Base-by-base conservation (phyloP, 1,140 invertebrate genomes). In the Eubasilissa regina region DNA sequence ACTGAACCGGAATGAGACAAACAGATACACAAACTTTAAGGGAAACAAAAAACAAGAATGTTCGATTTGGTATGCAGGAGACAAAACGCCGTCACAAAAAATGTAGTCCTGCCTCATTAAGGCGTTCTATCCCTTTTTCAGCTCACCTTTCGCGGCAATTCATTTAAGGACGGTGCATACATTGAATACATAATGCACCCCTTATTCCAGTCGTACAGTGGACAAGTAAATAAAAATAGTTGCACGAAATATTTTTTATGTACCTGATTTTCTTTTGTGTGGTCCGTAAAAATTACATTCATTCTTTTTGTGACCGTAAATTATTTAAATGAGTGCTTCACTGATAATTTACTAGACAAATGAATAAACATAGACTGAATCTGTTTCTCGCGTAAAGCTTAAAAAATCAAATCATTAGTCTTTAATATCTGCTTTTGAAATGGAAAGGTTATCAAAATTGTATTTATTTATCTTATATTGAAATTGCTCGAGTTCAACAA, bases 31-130 rank as follows among this genome's bases (percentile, higher is more conserved):
- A 77, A 80, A 80, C 60, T 47, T 13, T 53, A 60, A 68, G 62
- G 75, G 72, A 81, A 77, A 79, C 77, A 79, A 79, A 81, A 73
- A 77, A 79, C 72, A 77, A 53, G n/a, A 35, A 35, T 35, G 58
- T 75, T 78, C 51, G 75, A 80, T 82, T 82, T 75, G 48, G 78
- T 82, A 82, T 82, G 80, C 81, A 82, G 75, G 74, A 60, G 75
- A 77, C 77, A 56, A 66, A 58, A 55, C 77, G 44, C 56, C 75
- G 74, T 60, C 51, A 35, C 47, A 77, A 80, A 82, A 79, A 79
- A 81, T 75, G 66, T 60, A 64, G 81, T 53, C 64, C 75, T 56
- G 78, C 78, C 79, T 82, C 81, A 82, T 82, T 82, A 80, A 66
- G 11, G 81, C 78, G 74, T 76, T 60, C 75, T 53, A 66, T 80